phyloP scores from a whole-genome alignment of 1,140 invertebrate genomes.

The Saccostrea cuccullata region DNA sequence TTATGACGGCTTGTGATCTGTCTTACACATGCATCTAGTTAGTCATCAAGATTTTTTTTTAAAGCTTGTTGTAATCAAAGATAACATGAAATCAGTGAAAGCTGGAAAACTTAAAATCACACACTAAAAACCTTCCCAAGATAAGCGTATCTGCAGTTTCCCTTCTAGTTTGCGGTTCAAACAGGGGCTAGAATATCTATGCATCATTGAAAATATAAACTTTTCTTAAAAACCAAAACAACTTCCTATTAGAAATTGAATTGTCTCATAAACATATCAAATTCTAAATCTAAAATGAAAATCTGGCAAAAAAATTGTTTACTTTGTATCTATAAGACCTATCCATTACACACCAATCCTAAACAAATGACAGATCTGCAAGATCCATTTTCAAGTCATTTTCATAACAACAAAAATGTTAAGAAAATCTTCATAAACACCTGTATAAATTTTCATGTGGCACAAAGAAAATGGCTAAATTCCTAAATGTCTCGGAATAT shows the following conservation, averaged over 20 bases:
- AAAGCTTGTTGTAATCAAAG: conserved; percentile 19
- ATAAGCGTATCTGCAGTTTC: conserved; percentile 10
- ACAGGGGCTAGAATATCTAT: background rate
- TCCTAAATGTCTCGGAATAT: background rate
- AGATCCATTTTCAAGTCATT: background rate
- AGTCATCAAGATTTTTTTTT: background rate
- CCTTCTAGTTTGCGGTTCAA: background rate
- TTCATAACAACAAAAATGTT: conserved; percentile 21
- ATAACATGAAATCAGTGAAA: conserved; percentile 24
- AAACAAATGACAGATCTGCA: background rate
- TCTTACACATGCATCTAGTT: conserved; percentile 16
- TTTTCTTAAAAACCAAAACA: background rate
- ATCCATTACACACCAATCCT: conserved; percentile 14
- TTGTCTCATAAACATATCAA: background rate
- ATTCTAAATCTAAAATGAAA: background rate
- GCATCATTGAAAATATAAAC: background rate
- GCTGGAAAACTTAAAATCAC: background rate
- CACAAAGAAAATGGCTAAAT: background rate
- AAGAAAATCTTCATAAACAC: background rate
- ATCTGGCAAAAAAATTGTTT: background rate
- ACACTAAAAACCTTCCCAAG: background rate
- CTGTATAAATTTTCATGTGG: conserved; percentile 30
- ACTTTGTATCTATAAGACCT: background rate
- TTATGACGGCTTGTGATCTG: background rate
- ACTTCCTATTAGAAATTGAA: conserved; percentile 31